Percentiles rank a stretch among this genome's conserved stretches.
These are phyloP conservation scores for Mythimna pallens DNA, from an alignment of 2,888 invertebrate genomes.

Conservation along the genomic window DNA sequence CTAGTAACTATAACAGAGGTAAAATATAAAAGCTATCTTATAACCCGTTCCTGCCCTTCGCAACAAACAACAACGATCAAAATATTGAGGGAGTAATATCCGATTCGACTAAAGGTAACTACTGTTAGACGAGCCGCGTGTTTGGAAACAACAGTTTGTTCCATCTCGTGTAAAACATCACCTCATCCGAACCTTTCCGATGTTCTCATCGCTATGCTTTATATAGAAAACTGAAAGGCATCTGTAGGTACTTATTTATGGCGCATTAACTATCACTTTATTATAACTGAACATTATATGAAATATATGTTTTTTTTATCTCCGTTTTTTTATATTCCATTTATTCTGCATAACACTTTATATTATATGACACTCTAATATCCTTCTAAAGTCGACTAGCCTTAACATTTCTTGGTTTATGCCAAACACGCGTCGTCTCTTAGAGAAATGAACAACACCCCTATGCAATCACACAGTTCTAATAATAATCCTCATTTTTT, in stretches of 20 bases:
- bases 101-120: slow-evolving; percentile 75
- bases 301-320: slow-evolving; percentile 18
- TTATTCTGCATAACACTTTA: slow-evolving; percentile 35
- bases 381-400: slow-evolving; percentile 47
- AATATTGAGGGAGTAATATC: slow-evolving; percentile 78
- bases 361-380: slow-evolving; percentile 46
- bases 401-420: slow-evolving; percentile 61
- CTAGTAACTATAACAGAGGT: slow-evolving; percentile 82
- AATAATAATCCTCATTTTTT: slow-evolving; percentile 87
- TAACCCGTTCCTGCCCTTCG: slow-evolving; percentile 78
- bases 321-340: slow-evolving; percentile 22
- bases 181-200: slow-evolving; percentile 31
- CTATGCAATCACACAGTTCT: slow-evolving; percentile 90
- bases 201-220: slow-evolving; percentile 4
- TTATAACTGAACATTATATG: slow-evolving; percentile 46
- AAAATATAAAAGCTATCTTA: slow-evolving; percentile 86
- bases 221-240: slow-evolving; percentile 8
- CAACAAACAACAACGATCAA: slow-evolving; percentile 82
- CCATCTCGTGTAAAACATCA: slow-evolving; percentile 37
- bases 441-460: slow-evolving; percentile 85
- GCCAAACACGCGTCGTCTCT: slow-evolving; percentile 80
- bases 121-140: slow-evolving; percentile 71
- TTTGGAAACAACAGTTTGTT: slow-evolving; percentile 65
- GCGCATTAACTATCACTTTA: slow-evolving; percentile 27
- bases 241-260: slow-evolving; percentile 27